A percentile compares a stretch with the other conserved stretches of the same genome.
phyloP scores from a whole-genome alignment of 2,888 invertebrate genomes.

The Leptura quadrifasciata region DNA sequence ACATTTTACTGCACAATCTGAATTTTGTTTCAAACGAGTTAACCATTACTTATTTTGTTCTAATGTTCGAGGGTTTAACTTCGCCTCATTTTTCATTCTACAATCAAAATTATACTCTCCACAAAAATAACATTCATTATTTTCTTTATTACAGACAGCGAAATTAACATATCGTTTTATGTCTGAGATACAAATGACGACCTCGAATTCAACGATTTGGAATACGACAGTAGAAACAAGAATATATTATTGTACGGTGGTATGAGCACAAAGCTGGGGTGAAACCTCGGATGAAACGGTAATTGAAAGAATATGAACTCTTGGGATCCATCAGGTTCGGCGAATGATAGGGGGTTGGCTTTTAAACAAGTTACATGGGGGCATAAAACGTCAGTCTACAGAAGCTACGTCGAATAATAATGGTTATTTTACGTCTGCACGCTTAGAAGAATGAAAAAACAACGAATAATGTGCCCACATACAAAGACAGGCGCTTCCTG shows the following conservation, averaged over 20 bases:
- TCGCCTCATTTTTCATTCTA: too few relatives aligned
- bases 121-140: background rate
- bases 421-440: background rate
- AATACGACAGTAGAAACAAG: background rate
- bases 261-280: conserved; percentile 1
- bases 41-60: too few relatives aligned
- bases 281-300: background rate
- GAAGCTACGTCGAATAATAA: background rate
- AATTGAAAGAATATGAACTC: conserved; percentile 1
- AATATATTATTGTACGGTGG: conserved; percentile 5
- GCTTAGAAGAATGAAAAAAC: background rate
- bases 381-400: conserved; percentile 3
- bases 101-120: background rate
- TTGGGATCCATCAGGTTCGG: background rate
- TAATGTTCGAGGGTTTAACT: too few relatives aligned
- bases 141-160: background rate
- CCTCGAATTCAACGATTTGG: conserved; percentile 1
- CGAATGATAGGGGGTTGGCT: conserved; percentile 3
- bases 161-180: background rate
- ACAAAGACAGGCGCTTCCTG: background rate
- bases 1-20: too few relatives aligned
- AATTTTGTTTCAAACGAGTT: too few relatives aligned
- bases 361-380: conserved; percentile 4
- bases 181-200: background rate
- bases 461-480: background rate